Evolutionary conservation across 1,140 invertebrate species (phyloP), one percentile per base, ranked within the genome.

Genomic region (Drosophila kikkawai): DNA sequence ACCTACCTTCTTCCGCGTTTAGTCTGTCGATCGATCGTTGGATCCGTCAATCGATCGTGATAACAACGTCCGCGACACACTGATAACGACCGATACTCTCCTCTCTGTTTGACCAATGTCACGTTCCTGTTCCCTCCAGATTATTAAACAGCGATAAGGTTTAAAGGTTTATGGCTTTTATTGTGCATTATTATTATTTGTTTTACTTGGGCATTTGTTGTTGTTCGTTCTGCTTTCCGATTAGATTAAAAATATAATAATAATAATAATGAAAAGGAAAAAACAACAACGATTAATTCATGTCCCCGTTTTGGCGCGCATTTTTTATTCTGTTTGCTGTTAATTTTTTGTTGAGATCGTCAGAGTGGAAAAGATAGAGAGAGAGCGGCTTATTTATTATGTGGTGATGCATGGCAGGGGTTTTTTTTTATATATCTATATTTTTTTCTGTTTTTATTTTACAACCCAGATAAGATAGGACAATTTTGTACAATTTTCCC

Each of bases 381-480:
- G 45, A 56, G 56, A 36, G 47, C 26, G 39, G 19, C 34, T 42
- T 36, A 17, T 50, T 58, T 36, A 22, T 50, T 58, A 29, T 44
- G 42, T 29, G 37, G 48, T 59, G 63, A 59, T 44, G 44, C 56
- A 53, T 67, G 63, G 63, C 29, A 58, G 19, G 39, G 9, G 41
- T 76, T 41, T 37, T 41, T 44, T 70, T 59, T 8, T 61, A 42
- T 34, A 26, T 32, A 19, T 26, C 41, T 51, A 12, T 9, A n/a
- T 42, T 6, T 45, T 45, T 22, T 19, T 48, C 7, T 75, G 50
- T 15, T 44, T 17, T 19, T 19, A 57, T 63, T 75, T 53, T 65
- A 80, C 80, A 78, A 64, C 75, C 57, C 68, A 69, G 83, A 87
- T 86, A 70, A 86, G 83, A 86, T 86, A 86, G 44, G 58, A 9